These are phyloP conservation scores for Aspidapion aeneum DNA, from an alignment of 2,888 invertebrate genomes.

Conservation along the genomic window DNA sequence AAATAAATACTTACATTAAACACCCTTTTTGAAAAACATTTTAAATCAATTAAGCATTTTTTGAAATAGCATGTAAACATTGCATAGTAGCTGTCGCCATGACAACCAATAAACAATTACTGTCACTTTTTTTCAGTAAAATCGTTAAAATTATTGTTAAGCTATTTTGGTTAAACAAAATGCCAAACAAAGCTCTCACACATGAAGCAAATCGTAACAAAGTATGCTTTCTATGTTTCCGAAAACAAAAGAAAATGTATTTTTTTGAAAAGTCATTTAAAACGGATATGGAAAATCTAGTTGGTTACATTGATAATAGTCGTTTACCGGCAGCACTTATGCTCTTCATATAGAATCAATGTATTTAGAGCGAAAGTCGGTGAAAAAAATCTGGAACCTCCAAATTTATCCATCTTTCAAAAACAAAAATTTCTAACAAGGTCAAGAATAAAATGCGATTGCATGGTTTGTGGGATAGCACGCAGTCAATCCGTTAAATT, in stretches of 20 bases:
- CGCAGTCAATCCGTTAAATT: neutral
- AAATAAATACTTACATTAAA: neutral
- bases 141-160: neutral
- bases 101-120: neutral
- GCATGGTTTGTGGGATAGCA: neutral
- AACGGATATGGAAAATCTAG: neutral
- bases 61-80: neutral
- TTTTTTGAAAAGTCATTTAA: neutral
- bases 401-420: no score
- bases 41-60: no score
- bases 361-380: neutral
- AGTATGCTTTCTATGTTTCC: neutral
- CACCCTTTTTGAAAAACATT: neutral
- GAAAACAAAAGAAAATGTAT: neutral
- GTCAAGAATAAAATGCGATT: neutral
- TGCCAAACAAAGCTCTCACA: neutral
- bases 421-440: neutral
- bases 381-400: no score
- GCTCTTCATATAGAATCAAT: neutral
- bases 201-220: neutral
- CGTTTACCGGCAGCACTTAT: no score
- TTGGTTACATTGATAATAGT: no score
- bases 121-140: no score
- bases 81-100: neutral
- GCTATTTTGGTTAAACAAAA: neutral